Evolutionary conservation across 2,113 vertebrate genomes (phyloP), one percentile per base, ranked within the genome.

Genomic region (Bufo bufo): DNA sequence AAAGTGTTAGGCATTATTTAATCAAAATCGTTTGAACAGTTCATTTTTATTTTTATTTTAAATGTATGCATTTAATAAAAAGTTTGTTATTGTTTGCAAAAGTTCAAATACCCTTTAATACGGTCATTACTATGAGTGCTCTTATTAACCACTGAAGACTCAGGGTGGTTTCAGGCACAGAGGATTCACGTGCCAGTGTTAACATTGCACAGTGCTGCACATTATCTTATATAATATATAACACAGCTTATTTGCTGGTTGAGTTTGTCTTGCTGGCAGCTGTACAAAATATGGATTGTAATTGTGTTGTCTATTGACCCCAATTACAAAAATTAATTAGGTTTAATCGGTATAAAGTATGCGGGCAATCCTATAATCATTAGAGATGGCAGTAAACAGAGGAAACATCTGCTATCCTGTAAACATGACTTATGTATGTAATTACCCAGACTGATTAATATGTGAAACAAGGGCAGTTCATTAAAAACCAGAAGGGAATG

Each of bases 281-380:
- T 82, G 45, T 49, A 63, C 10, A 14, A 50, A 82, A 49, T 82
- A 82, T 66, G 61, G 59, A 82, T 82, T 66, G 43, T 75, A 50
- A 75, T 75, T 63, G 79, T 63, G 58, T 43, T 10, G 79, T 81
- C 79, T 66, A 59, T 13, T 50, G 80, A 82, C 80, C 80, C 61
- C 17, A 82, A 66, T 82, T 82, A 65, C 45, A 3, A 19, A 23
- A 82, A 82, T 66, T 45, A 82, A 82, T 82, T 47, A 66, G 80
- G 59, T 61, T 65, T 82, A 65, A 82, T 65, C 50, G 80, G 59
- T 82, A 49, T 65, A 66, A 66, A 82, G 16, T 6, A n/a, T 45
- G 59, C 59, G 0, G 58, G 58, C 56, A 8, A 47, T 47, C 33
- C 54, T 45, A 47, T 19, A 82, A 58, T 45, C 56, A 82, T 20